Percentiles rank a stretch among this genome's conserved stretches.
Conservation (phyloP, 1,140 invertebrate genomes). For the Helicoverpa zea region DNA sequence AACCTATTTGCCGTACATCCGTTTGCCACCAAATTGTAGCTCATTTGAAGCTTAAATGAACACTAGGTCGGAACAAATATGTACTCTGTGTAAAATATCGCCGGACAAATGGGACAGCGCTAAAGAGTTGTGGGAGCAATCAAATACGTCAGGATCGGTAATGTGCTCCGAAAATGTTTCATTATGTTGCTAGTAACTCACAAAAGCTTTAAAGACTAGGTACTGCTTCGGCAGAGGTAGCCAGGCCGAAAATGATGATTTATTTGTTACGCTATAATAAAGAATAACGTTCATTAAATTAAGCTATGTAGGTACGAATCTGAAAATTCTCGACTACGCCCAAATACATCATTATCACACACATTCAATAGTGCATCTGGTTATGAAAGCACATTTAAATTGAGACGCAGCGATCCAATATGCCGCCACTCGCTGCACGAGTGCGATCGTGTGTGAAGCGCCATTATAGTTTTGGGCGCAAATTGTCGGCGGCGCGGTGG, state of each 20-base stretch:
- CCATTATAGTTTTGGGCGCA: constrained; percentile 32
- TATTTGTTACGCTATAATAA: too few relatives aligned
- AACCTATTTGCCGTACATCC: constrained; percentile 14
- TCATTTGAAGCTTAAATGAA: constrained; percentile 21
- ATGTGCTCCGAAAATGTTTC: neutral
- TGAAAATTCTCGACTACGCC: neutral
- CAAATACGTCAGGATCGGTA: neutral
- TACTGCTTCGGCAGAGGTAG: neutral
- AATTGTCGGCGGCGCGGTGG: neutral
- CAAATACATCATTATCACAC: neutral
- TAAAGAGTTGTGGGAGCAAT: neutral
- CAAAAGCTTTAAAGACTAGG: neutral
- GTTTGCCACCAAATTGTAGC: constrained; percentile 28
- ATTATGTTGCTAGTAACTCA: neutral
- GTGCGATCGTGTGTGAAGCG: constrained; percentile 28
- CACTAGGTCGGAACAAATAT: neutral
- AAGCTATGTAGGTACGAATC: neutral
- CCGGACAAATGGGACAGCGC: constrained; percentile 11
- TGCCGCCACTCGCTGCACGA: constrained; percentile 9
- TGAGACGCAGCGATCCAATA: constrained; percentile 16
- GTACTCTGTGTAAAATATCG: constrained; percentile 3
- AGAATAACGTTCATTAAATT: too few relatives aligned
- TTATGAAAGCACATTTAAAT: constrained; percentile 36
- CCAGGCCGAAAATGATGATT: too few relatives aligned
- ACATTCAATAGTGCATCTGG: neutral